Percentiles rank a stretch among this genome's conserved stretches.
phyloP scores from a whole-genome alignment of 2,113 vertebrate species.

The Eulemur macaco region DNA sequence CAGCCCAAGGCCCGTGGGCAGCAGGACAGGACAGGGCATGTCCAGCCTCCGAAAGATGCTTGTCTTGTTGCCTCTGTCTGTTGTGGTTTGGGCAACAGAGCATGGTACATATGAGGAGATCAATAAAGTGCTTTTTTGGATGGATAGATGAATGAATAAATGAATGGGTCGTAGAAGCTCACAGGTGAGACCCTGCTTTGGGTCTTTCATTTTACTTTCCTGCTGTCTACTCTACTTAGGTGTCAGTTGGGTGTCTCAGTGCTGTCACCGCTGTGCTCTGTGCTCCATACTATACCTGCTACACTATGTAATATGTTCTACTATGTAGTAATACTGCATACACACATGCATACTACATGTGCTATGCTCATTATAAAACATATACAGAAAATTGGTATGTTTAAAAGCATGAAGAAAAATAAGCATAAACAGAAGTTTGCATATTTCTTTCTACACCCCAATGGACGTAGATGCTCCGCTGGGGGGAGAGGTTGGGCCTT shows the following conservation, averaged over 20 bases:
- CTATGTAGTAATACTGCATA: not conserved
- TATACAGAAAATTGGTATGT: not conserved
- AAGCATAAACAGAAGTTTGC: not conserved
- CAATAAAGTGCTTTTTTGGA: not conserved
- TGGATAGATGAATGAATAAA: not conserved
- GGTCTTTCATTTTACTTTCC: not conserved
- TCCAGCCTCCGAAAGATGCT: constrained; percentile 71
- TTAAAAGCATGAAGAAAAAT: not conserved
- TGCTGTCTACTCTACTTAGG: not conserved
- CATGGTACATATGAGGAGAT: not conserved
- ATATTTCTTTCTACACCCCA: not conserved
- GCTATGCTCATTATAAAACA: not conserved
- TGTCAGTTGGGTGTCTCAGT: not conserved
- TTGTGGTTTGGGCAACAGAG: not conserved
- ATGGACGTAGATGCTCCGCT: not conserved
- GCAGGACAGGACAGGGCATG: constrained; percentile 70
- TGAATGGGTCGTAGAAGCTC: not conserved
- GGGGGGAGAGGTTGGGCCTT: not conserved
- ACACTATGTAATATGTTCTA: accelerated
- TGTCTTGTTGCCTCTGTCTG: constrained; percentile 60
- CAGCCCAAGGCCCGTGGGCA: not conserved
- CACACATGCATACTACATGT: no score
- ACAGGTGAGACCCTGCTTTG: not conserved
- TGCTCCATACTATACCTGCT: no score
- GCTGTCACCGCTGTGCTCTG: not conserved